Conservation (phyloP, 1,140 invertebrate genomes). For the Zaprionus ornatus region DNA sequence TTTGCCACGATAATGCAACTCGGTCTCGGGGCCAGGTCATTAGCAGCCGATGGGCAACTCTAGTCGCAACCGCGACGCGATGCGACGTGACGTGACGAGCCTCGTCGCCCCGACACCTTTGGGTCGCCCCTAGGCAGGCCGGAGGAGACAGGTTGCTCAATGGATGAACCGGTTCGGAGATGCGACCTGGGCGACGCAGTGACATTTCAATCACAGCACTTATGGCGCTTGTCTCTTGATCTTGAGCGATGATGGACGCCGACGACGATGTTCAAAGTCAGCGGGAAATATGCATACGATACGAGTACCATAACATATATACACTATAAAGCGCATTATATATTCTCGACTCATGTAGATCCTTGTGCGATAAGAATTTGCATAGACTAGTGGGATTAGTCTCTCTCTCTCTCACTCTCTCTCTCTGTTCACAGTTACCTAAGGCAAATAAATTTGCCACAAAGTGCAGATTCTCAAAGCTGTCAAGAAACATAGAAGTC, state of each 20-base stretch:
- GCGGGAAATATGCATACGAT: background rate
- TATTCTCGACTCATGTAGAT: background rate
- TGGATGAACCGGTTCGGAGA: conserved; percentile 26
- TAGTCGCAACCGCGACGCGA: background rate
- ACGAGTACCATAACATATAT: background rate
- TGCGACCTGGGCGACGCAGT: background rate
- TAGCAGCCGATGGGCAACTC: conserved; percentile 33
- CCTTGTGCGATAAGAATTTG: background rate
- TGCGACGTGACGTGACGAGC: conserved; percentile 30
- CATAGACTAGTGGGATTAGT: background rate
- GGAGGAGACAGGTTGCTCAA: conserved; percentile 24
- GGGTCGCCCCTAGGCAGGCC: conserved; percentile 20
- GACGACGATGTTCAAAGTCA: conserved; percentile 1
- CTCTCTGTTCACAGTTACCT: too few species aligned
- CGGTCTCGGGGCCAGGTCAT: conserved; percentile 33
- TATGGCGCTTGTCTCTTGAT: background rate
- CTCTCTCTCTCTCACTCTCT: too few species aligned
- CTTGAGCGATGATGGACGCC: conserved; percentile 26
- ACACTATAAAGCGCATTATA: background rate
- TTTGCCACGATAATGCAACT: conserved; percentile 44
- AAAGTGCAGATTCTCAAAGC: background rate
- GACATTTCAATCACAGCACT: conserved; percentile 7
- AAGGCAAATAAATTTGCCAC: too few species aligned
- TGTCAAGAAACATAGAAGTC: background rate
- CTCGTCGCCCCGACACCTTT: conserved; percentile 31